Percentiles rank a stretch among this genome's conserved stretches.
Conservation (phyloP, 1,140 invertebrate species). For the Psix sp. region DNA sequence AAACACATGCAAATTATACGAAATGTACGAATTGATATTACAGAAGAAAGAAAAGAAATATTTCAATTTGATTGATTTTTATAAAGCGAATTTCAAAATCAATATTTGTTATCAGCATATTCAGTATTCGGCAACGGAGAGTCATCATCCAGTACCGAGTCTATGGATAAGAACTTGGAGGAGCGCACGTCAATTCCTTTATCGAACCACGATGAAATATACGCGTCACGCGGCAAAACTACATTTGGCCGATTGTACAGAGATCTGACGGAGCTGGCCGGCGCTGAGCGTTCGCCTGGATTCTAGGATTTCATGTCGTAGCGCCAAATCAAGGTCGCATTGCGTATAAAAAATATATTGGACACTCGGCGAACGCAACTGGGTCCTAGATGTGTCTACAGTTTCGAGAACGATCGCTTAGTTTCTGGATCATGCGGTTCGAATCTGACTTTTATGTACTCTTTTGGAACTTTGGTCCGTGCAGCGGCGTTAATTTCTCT, state of each 20-base stretch:
- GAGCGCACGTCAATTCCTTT: slow-evolving; percentile 33
- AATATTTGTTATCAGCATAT: slow-evolving; percentile 10
- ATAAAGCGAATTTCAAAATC: slow-evolving; percentile 3
- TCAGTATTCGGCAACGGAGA: slow-evolving; percentile 36
- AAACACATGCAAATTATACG: too few species aligned
- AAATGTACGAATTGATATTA: too few species aligned
- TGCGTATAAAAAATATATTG: slow-evolving; percentile 46
- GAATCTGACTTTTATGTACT: too few species aligned
- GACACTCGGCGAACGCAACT: slow-evolving; percentile 23
- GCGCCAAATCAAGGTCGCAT: slow-evolving; percentile 21
- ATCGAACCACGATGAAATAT: slow-evolving; percentile 53
- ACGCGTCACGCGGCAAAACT: slow-evolving; percentile 40
- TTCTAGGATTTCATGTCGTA: too few species aligned
- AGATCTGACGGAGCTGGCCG: not conserved
- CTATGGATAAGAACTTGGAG: slow-evolving; percentile 40
- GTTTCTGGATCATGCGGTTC: too few species aligned
- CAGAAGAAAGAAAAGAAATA: too few species aligned
- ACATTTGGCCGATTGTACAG: slow-evolving; percentile 13
- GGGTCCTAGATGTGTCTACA: slow-evolving; percentile 14
- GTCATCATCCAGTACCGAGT: slow-evolving; percentile 31
- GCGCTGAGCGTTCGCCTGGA: not conserved
- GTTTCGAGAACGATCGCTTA: slow-evolving; percentile 11
- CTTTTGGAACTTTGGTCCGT: too few species aligned
- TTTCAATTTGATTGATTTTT: too few species aligned
- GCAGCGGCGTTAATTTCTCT: too few species aligned